Evolutionary conservation across 2,797 vertebrate genomes (phyloP).

Genomic region (Eospalax fontanierii): DNA sequence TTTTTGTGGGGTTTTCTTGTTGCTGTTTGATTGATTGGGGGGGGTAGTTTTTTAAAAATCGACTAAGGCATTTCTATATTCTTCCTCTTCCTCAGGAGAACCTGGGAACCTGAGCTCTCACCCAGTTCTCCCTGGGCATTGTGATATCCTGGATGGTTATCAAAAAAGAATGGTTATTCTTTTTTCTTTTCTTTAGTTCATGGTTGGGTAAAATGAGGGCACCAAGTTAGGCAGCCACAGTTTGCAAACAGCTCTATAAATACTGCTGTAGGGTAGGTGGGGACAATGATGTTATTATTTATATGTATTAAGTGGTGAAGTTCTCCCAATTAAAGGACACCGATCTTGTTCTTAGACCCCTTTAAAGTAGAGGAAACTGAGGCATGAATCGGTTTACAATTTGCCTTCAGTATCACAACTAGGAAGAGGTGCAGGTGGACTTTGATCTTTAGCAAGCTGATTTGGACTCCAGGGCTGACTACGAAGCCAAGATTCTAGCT

Average conservation of each 20-base stretch:
- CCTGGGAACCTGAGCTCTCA: background rate
- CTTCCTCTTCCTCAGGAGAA: background rate
- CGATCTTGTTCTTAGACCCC: background rate
- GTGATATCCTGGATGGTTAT: slow-evolving; percentile 6
- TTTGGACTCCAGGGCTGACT: background rate
- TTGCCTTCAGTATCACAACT: background rate
- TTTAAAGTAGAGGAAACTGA: slow-evolving; percentile 4
- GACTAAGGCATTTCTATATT: background rate
- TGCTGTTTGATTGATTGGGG: too few relatives aligned
- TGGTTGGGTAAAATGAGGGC: background rate
- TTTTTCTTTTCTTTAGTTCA: background rate
- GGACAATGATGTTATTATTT: background rate
- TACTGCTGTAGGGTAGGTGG: background rate
- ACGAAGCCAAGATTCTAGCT: background rate
- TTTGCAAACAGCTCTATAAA: background rate
- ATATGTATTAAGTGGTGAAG: background rate
- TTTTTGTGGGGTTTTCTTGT: too few relatives aligned
- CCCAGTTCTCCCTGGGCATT: background rate
- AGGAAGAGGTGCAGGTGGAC: background rate
- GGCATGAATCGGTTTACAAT: background rate
- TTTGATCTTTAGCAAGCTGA: slow-evolving; percentile 1
- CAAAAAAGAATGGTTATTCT: background rate
- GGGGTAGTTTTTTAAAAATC: too few relatives aligned
- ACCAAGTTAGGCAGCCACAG: background rate
- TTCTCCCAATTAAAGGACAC: background rate